Percentiles rank a stretch among this genome's conserved stretches.
phyloP scores from a whole-genome alignment of 2,113 vertebrate genomes.

The Hipposideros armiger region DNA sequence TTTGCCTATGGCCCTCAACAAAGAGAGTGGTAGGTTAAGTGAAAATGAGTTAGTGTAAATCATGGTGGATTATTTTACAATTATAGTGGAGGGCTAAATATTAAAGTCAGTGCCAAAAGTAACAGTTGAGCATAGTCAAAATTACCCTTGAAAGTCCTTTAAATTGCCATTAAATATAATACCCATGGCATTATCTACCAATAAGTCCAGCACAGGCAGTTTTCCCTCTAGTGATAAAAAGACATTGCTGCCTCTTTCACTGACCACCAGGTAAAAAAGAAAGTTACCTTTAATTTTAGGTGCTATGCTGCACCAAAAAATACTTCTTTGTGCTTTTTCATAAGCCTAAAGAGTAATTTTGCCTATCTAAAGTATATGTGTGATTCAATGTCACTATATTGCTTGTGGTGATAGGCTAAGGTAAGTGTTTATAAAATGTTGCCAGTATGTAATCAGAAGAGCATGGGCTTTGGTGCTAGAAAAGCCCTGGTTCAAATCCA shows the following conservation, averaged over 20 bases:
- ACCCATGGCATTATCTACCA: not conserved
- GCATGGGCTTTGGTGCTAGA: not conserved
- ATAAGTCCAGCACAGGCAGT: not conserved
- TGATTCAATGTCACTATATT: not conserved
- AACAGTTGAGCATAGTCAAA: not conserved
- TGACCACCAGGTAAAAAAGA: not conserved
- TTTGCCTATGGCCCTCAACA: not conserved
- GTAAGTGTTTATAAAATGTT: conserved; percentile 8
- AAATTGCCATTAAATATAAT: not conserved
- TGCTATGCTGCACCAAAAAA: not conserved
- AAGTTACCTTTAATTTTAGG: not conserved
- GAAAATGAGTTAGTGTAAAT: conserved; percentile 52
- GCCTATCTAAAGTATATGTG: not conserved
- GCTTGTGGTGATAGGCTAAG: not conserved
- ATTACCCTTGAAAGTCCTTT: not conserved
- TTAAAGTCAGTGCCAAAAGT: not conserved
- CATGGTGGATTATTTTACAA: not conserved
- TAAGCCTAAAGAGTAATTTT: not conserved
- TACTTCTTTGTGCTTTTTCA: not conserved
- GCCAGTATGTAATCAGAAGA: not conserved
- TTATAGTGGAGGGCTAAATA: not conserved
- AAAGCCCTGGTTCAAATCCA: not conserved
- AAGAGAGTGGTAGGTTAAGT: not conserved
- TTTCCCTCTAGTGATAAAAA: not conserved
- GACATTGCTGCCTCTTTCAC: not conserved